Conservation (phyloP, 2,113 vertebrate species). For the Abramis brama region DNA sequence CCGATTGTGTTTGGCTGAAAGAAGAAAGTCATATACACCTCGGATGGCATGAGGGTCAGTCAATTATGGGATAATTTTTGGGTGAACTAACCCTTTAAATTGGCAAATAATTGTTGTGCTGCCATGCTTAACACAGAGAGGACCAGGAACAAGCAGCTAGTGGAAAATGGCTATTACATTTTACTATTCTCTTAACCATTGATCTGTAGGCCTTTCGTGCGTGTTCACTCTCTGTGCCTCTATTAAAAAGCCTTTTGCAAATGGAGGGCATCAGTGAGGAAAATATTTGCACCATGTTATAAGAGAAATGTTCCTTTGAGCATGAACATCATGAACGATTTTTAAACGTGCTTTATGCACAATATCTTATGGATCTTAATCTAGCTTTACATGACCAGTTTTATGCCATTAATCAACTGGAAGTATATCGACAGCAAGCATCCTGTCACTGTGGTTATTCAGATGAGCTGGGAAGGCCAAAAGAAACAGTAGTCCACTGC, state of each 20-base stretch:
- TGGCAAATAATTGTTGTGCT: background rate
- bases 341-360: background rate
- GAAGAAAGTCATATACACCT: too few relatives aligned
- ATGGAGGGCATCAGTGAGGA: background rate
- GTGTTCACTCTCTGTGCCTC: background rate
- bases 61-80: too few relatives aligned
- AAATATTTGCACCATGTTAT: conserved; percentile 9
- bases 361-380: background rate
- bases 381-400: background rate
- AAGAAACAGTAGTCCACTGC: background rate
- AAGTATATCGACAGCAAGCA: background rate
- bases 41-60: too few relatives aligned
- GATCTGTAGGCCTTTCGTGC: background rate
- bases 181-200: background rate
- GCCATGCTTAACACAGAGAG: conserved; percentile 2
- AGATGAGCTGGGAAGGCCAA: background rate
- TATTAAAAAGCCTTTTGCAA: background rate
- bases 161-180: background rate
- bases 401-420: background rate
- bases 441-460: background rate
- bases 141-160: background rate
- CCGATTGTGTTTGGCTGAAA: too few relatives aligned
- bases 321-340: background rate
- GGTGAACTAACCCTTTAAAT: background rate
- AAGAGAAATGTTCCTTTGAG: conserved; percentile 1